phyloP scores from a whole-genome alignment of 2,888 invertebrate genomes.

The Nephrotoma flavescens region DNA sequence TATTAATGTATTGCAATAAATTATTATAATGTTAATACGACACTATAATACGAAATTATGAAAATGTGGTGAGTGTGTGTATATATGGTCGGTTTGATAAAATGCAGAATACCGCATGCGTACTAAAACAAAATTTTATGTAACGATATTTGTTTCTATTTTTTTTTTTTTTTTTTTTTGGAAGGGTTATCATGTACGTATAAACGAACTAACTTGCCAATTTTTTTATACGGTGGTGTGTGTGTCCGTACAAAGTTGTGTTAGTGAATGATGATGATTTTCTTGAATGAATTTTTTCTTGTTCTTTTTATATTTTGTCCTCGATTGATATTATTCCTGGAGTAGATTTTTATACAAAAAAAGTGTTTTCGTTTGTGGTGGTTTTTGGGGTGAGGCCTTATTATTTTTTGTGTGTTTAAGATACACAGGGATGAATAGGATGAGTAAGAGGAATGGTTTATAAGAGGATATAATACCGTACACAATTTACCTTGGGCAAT shows the following conservation, averaged over 20 bases:
- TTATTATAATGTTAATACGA: not conserved
- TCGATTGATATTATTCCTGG: not conserved
- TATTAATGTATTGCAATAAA: not conserved
- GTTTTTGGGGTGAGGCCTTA: not conserved
- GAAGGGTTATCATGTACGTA: not conserved
- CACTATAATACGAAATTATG: too few relatives aligned
- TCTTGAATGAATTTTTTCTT: not conserved
- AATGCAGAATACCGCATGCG: conserved; percentile 4
- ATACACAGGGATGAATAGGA: not conserved
- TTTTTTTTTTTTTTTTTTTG: too few relatives aligned
- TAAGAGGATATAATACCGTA: not conserved
- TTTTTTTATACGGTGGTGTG: not conserved
- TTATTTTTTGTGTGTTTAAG: not conserved
- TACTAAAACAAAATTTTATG: not conserved
- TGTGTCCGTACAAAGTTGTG: not conserved
- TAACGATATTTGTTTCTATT: not conserved
- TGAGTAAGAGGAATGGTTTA: not conserved
- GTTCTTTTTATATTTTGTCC: not conserved
- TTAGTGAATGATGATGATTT: not conserved
- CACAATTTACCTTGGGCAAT: not conserved
- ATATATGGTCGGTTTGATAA: not conserved
- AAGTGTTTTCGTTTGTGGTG: not conserved
- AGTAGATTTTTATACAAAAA: not conserved
- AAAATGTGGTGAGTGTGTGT: not conserved
- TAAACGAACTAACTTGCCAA: not conserved